phyloP scores from a whole-genome alignment of 1,140 invertebrate genomes.

The Megathymus violae region DNA sequence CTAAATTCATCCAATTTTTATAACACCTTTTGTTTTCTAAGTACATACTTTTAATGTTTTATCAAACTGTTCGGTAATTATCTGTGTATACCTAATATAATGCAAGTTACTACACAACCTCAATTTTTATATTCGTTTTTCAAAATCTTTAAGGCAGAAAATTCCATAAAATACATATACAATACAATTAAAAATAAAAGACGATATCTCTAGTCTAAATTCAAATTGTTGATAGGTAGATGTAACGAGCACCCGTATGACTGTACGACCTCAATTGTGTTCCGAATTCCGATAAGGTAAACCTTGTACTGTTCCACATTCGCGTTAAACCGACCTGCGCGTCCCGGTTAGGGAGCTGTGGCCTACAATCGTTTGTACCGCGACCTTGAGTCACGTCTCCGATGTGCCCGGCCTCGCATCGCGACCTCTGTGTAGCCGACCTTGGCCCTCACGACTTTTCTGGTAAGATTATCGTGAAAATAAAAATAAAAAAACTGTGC shows the following conservation, averaged over 20 bases:
- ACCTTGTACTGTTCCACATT: constrained; percentile 22
- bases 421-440: constrained; percentile 3
- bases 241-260: constrained; percentile 6
- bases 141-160: too few species aligned
- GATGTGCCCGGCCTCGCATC: constrained; percentile 9
- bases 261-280: not conserved
- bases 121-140: too few species aligned
- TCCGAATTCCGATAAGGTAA: constrained; percentile 12
- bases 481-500: too few species aligned
- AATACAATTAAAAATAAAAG: too few species aligned
- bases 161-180: too few species aligned
- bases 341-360: constrained; percentile 14
- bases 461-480: too few species aligned
- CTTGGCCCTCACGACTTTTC: not conserved
- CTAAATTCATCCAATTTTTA: too few species aligned
- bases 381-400: constrained; percentile 10
- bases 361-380: constrained; percentile 14
- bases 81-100: too few species aligned
- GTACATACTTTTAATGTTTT: too few species aligned
- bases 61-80: too few species aligned
- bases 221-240: not conserved
- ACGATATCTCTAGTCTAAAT: not conserved
- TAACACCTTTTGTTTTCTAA: too few species aligned
- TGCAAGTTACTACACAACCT: too few species aligned
- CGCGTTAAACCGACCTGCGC: constrained; percentile 1